Base-by-base conservation (phyloP, 30 jellyfish, hydroid and myxozoan species). In the Hydractinia symbiolongicarpus region DNA sequence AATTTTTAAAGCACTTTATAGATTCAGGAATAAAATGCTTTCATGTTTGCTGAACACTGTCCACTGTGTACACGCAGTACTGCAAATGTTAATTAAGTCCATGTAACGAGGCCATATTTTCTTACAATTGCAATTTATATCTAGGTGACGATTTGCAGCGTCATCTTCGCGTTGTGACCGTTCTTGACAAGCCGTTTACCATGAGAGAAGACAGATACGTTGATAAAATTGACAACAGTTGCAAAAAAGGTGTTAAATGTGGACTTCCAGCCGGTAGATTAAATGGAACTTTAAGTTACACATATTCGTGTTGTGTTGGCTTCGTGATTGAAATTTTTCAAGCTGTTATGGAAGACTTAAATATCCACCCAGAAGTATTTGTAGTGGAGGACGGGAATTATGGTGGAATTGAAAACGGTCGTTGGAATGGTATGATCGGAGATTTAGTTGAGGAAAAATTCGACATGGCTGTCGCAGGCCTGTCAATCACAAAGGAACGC, bases 361-460 rank as follows among this genome's bases (percentile, higher is more conserved):
- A 85, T 55, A 84, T 90, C 53, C 85, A 83, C 17, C 83, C 80
- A 80, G 95, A 77, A 9, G 71, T 90, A 57, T 85, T 76, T 55
- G 86, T 78, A 11, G 94, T 81, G 15, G 73, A 84, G 40, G 97
- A 82, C 78, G 79, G 90, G 55, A 84, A 78, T 7, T 89, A 83
- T 53, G 96, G 96, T 11, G 83, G 87, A 5, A 76, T 57, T 6
- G 86, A 75, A 72, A 78, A 78, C 55, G 97, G 97, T 60, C 55
- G 88, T 4, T 90, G 97, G 97, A 86, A 90, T 82, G 97, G 97
- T 16, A 73, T 90, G 90, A 84, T 90, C 15, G 97, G 95, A 53
- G 95, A 90, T 61, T 89, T 90, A 8, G 85, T 82, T n/a, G 69
- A 75, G 44, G 87, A 86, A 7, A 84, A 84, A 55, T 92, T 91